phyloP scores from a whole-genome alignment of 2,888 invertebrate species.

The Bimastos eiseni region DNA sequence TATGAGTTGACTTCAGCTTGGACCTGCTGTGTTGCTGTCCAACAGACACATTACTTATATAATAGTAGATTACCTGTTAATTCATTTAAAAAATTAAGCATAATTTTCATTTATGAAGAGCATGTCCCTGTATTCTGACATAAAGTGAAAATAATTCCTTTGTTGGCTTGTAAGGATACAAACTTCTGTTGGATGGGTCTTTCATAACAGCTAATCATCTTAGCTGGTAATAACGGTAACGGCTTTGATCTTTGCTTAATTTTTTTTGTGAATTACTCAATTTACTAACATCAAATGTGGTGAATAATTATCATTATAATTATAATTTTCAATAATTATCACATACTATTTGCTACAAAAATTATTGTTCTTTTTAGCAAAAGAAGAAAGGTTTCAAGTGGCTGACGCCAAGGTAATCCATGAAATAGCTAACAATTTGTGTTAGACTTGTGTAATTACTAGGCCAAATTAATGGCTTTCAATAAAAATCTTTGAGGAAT shows the following conservation, averaged over 20 bases:
- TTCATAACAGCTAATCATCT: neutral
- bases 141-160: neutral
- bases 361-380: slow-evolving; percentile 49
- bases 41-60: no score
- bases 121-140: neutral
- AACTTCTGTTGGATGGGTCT: neutral
- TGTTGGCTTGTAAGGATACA: no score
- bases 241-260: neutral
- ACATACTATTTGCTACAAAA: no score
- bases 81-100: neutral
- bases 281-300: neutral
- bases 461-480: neutral
- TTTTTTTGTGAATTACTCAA: neutral
- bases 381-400: slow-evolving; percentile 60
- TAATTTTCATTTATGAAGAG: neutral
- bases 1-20: neutral
- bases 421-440: neutral
- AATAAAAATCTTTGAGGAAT: neutral
- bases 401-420: slow-evolving; percentile 55
- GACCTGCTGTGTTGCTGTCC: no score
- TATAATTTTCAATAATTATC: neutral
- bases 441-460: neutral
- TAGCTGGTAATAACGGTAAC: no score
- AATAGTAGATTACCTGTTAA: no score
- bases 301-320: no score